Conservation (phyloP, 1,140 invertebrate genomes). For the Procambarus clarkii region DNA sequence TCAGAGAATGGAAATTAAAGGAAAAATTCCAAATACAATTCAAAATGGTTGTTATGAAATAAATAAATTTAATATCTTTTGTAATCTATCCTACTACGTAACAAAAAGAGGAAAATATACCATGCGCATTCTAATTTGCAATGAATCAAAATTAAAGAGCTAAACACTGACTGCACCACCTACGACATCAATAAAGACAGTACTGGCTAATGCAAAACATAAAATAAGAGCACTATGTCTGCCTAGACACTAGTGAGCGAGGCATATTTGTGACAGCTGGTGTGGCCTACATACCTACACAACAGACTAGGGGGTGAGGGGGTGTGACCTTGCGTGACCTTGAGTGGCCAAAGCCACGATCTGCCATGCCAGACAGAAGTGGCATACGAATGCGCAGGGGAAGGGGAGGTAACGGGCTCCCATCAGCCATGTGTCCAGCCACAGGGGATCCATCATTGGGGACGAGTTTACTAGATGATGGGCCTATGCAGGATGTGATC, state of each 20-base stretch:
- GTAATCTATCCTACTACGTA: constrained; percentile 30
- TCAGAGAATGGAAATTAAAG: background rate
- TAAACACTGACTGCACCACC: constrained; percentile 46
- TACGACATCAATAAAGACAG: constrained; percentile 46
- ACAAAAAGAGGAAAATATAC: constrained; percentile 29
- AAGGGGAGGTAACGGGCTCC: constrained; percentile 43
- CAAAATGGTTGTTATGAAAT: background rate
- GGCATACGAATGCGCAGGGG: constrained; percentile 44
- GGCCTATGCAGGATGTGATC: constrained; percentile 40
- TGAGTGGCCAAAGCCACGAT: constrained; percentile 23
- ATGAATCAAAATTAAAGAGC: constrained; percentile 28
- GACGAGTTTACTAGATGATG: constrained; percentile 40
- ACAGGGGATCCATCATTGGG: constrained; percentile 43
- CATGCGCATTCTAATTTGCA: constrained; percentile 50
- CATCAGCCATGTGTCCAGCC: constrained; percentile 45
- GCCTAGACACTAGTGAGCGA: constrained; percentile 62
- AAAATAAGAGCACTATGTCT: constrained; percentile 57
- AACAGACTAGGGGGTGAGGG: constrained; percentile 62
- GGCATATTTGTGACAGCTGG: constrained; percentile 57
- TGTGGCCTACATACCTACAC: constrained; percentile 66
- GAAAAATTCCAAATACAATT: constrained; percentile 7
- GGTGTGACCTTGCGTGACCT: constrained; percentile 34
- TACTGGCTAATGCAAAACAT: constrained; percentile 53
- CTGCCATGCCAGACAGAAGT: constrained; percentile 47
- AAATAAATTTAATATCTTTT: constrained; percentile 29